phyloP scores from a whole-genome alignment of 2,888 invertebrate genomes.

The Xylota sylvarum region DNA sequence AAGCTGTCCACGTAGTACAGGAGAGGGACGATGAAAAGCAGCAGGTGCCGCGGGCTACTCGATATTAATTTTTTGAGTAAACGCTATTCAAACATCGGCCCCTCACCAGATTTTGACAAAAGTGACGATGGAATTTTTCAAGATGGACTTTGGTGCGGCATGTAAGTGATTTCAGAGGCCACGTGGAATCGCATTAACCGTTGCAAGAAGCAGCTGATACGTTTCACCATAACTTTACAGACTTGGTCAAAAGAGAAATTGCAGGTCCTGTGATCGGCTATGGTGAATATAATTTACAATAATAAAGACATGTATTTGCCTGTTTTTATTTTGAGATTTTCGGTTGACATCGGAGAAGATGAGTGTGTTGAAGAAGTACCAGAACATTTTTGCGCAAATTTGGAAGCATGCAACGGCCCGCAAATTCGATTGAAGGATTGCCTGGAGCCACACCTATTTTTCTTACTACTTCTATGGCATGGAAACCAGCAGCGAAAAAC shows the following conservation, averaged over 20 bases:
- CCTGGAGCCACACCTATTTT: conserved; percentile 24
- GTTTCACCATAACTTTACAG: conserved; percentile 16
- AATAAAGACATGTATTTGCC: background rate
- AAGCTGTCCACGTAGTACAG: background rate
- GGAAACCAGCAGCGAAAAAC: too few relatives aligned
- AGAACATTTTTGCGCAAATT: background rate
- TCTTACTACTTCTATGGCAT: conserved; percentile 25
- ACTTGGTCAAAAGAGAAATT: conserved; percentile 28
- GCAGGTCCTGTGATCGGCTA: conserved; percentile 5
- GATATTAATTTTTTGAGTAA: background rate
- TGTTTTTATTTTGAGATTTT: conserved; percentile 14
- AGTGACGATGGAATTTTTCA: too few relatives aligned
- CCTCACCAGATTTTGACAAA: too few relatives aligned
- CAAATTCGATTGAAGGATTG: conserved; percentile 26
- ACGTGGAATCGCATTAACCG: conserved; percentile 19
- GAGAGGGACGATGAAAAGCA: conserved; percentile 1
- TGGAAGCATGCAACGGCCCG: conserved; percentile 29
- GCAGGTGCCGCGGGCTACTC: background rate
- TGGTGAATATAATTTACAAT: background rate
- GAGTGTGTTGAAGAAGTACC: background rate
- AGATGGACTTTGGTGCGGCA: too few relatives aligned
- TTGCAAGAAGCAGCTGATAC: background rate
- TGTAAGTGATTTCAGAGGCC: conserved; percentile 1
- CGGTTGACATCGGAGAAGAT: background rate
- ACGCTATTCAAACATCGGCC: too few relatives aligned